These are phyloP conservation scores for Anoplolepis gracilipes DNA, from an alignment of 1,140 invertebrate species.

Conservation along the genomic window DNA sequence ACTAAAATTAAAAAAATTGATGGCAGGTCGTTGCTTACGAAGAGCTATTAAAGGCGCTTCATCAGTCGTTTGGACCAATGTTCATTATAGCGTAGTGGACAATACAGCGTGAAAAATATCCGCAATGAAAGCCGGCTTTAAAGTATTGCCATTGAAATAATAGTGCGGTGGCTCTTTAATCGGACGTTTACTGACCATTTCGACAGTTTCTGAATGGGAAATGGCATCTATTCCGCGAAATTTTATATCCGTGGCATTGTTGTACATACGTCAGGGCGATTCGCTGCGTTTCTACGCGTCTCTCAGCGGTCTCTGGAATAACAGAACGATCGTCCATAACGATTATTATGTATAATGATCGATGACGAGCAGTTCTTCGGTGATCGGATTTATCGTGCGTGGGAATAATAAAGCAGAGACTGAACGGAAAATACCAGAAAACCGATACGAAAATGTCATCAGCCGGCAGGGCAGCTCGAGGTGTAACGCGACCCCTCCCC, in stretches of 20 bases:
- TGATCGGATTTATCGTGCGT: conserved; percentile 41
- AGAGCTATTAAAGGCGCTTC: conserved; percentile 52
- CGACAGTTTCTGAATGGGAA: conserved; percentile 1
- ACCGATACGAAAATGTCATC: conserved; percentile 55
- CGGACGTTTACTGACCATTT: conserved; percentile 53
- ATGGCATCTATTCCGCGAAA: conserved; percentile 16
- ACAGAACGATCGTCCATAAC: conserved; percentile 45
- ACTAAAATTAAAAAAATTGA: background rate
- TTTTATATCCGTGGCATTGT: conserved; percentile 64
- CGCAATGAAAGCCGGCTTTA: conserved; percentile 51
- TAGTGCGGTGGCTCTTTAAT: conserved; percentile 45
- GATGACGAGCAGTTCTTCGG: conserved; percentile 26
- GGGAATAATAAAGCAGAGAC: conserved; percentile 41
- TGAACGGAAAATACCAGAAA: conserved; percentile 45
- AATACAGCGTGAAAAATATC: conserved; percentile 15
- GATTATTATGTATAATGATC: conserved; percentile 58
- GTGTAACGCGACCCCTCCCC: conserved; percentile 13
- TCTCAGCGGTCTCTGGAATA: conserved; percentile 4
- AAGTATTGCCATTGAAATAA: conserved; percentile 46
- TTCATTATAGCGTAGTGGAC: conserved; percentile 37
- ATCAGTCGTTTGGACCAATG: background rate
- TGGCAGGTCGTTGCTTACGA: conserved; percentile 12
- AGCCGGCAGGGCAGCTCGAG: conserved; percentile 24
- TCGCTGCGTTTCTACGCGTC: conserved; percentile 32
- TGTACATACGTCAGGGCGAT: conserved; percentile 17